Evolutionary conservation across 2,888 invertebrate genomes (phyloP), one percentile per base, ranked within the genome.

Genomic region (Caenorhabditis virilis): DNA sequence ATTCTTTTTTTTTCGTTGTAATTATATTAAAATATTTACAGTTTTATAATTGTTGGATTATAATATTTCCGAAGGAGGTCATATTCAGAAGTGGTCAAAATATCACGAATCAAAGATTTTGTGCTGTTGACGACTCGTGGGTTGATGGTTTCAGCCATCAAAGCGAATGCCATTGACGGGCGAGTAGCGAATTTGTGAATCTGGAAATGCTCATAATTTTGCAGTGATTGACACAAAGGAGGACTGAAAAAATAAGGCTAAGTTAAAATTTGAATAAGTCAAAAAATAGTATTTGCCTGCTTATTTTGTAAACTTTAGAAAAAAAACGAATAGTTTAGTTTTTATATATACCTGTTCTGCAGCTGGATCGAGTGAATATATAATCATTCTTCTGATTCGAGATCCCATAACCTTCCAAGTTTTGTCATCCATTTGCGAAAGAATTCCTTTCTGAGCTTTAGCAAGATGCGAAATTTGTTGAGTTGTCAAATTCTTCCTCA

Each of bases 361-460:
- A 18, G 63, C 57, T 16, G 63, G 57, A 38, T 63, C 57, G 35
- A 63, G 49, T 3, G 63, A 63, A 39, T 63, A 63, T 13, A 57
- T 52, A 16, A 63, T 56, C 52, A 62, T 62, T 38, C 62, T n/a
- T 11, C 47, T 36, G 16, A 63, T 45, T n/a, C 57, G 33, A 1
- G 49, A 38, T 33, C 41, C 53, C 50, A 57, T 45, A 5, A 54
- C 22, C 16, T 50, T 53, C 16, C 43, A 46, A 11, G 57, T 50
- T 26, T 57, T 53, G 18, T 53, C 57, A 39, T 53, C 55, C n/a
- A 56, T 20, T 30, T 62, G 20, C 6, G n/a, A 20, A n/a, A n/a
- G n/a, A 20, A 45, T 13, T 27, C 57, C 57, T 35, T 63, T 63
- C 7, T 57, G 53, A 9, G 63, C 57, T 35, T 48, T 57, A 3